Evolutionary conservation across 2,797 vertebrate species (phyloP).

Genomic region (Macrochelys suwanniensis): DNA sequence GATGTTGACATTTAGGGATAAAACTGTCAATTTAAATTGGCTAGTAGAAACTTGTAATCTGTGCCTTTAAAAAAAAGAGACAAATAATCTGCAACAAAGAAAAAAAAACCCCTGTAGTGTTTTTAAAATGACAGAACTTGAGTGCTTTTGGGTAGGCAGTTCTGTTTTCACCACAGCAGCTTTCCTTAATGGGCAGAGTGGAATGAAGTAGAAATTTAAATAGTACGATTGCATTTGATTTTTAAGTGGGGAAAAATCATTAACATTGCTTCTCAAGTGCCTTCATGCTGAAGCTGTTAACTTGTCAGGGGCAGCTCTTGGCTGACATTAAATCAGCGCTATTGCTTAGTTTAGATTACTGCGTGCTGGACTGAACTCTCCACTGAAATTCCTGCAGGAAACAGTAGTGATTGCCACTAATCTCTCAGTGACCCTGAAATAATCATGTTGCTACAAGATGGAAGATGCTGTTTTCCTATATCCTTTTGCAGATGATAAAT

Average conservation of each 20-base stretch:
- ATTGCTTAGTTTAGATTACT: constrained; percentile 41
- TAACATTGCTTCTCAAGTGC: background rate
- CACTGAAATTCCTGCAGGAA: constrained; percentile 23
- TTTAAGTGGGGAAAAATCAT: background rate
- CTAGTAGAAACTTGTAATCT: background rate
- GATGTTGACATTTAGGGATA: background rate
- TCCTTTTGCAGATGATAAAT: constrained; percentile 65
- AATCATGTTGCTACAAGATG: constrained; percentile 51
- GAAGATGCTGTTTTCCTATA: constrained; percentile 53
- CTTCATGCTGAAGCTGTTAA: constrained; percentile 20
- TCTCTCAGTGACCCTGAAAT: constrained; percentile 41
- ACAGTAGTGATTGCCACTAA: constrained; percentile 33
- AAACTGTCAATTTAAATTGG: background rate
- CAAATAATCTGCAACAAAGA: background rate
- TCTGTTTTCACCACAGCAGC: constrained; percentile 5
- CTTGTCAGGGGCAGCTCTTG: constrained; percentile 7
- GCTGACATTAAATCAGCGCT: constrained; percentile 19
- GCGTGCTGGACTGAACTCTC: background rate
- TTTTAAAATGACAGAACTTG: constrained; percentile 11
- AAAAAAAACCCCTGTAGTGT: background rate
- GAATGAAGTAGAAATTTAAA: constrained; percentile 6
- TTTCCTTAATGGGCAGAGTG: constrained; percentile 9
- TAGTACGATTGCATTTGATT: background rate
- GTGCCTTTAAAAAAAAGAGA: background rate
- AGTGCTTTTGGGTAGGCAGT: constrained; percentile 2